Base-by-base conservation (phyloP, 2,113 vertebrate genomes). In the Gymnogyps californianus region DNA sequence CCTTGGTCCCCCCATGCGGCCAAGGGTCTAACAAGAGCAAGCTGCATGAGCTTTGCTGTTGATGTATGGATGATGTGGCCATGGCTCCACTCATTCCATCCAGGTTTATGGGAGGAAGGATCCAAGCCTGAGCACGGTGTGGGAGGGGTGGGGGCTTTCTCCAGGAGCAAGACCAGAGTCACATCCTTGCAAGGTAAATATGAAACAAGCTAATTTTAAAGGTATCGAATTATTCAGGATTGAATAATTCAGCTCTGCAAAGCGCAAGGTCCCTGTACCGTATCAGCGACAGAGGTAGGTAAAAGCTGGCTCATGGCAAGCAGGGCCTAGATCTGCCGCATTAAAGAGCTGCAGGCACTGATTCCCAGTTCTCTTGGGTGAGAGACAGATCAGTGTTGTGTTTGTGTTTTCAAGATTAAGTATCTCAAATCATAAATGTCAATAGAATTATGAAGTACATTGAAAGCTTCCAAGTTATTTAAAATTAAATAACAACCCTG, bases 401-500 rank as follows among this genome's bases (percentile, higher is more conserved):
- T 95, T 95, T 96, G 70, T 95, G 82, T 96, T 97, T 94, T 89
- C 75, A 88, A 70, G 87, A 96, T 93, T 72, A 93, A 83, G 64
- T 86, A 93, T 93, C 84, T 96, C 82, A 75, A 97, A 95, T 93
- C 82, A 75, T 90, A 96, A 95, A 96, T 95, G 93, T 93, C 97
- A 96, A 94, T 96, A 94, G 82, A 97, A 97, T 96, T 94, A 95
- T 80, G 85, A 87, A 95, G 89, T 90, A 31, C 93, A 74, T n/a
- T 95, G 91, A 93, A 96, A 93, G 94, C 89, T 95, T 97, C 95
- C 91, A 94, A 90, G 87, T 86, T 94, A 77, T 80, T 96, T 88
- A 91, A 91, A 93, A 96, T 97, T 77, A 95, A 97, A 95, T 97
- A 96, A 96, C 93, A 94, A 46, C 55, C 6, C 89, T 95, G 91